These are phyloP conservation scores for Aphelocoma californica DNA, from an alignment of 2,797 vertebrate species.

Conservation along the genomic window DNA sequence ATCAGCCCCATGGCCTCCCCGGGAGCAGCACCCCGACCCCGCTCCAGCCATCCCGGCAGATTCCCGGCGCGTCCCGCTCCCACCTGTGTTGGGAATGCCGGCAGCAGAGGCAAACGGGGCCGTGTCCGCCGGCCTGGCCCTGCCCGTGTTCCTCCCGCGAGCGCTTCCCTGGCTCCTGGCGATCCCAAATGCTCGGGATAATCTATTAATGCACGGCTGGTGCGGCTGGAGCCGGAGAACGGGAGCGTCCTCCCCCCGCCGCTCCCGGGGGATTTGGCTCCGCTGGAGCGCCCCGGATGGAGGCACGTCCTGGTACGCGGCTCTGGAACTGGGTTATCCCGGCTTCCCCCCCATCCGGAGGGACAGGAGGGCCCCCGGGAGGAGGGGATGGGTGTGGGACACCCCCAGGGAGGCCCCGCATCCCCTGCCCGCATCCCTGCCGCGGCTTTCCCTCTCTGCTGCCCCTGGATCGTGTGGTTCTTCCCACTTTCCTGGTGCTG, in stretches of 20 bases:
- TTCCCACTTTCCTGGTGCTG: neutral
- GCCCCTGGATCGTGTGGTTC: neutral
- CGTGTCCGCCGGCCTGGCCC: neutral
- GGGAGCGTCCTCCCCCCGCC: neutral
- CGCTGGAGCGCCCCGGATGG: neutral
- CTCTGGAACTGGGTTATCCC: neutral
- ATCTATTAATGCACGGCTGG: conserved; percentile 53
- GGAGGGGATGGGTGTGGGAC: neutral
- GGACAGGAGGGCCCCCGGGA: neutral
- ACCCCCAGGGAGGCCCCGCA: neutral
- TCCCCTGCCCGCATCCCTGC: neutral
- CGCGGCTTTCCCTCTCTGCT: neutral
- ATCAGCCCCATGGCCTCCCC: neutral
- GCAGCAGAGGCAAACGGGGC: neutral
- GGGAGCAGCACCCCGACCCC: neutral
- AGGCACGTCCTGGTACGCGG: neutral
- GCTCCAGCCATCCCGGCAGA: neutral
- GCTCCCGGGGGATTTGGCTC: conserved; percentile 14
- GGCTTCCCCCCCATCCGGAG: neutral
- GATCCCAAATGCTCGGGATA: conserved; percentile 45
- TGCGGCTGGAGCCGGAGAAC: conserved; percentile 23
- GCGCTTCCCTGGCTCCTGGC: neutral
- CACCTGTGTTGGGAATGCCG: neutral
- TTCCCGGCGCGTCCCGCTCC: neutral
- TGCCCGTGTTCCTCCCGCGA: neutral